These are phyloP conservation scores for Euthynnus affinis DNA, from an alignment of 2,797 vertebrate genomes.

Conservation along the genomic window DNA sequence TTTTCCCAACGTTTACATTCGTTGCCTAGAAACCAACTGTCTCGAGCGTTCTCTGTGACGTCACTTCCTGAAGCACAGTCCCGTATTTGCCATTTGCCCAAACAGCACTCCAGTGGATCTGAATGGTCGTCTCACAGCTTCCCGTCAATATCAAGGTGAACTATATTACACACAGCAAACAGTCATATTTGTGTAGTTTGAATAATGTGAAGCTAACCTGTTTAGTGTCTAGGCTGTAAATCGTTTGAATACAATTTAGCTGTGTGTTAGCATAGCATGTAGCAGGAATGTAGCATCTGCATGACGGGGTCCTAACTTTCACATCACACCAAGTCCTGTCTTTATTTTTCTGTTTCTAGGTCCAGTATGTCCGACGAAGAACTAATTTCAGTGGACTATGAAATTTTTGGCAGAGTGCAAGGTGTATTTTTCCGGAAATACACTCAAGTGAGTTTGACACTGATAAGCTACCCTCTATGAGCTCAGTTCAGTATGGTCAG, in stretches of 20 bases:
- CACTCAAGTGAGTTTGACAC: constrained; percentile 89
- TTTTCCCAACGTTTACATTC: constrained; percentile 51
- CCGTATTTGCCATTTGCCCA: constrained; percentile 68
- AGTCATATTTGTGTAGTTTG: rapidly evolving
- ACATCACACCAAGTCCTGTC: background rate
- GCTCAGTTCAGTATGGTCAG: background rate
- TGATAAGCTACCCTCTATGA: background rate
- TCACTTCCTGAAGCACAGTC: constrained; percentile 55
- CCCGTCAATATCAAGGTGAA: constrained; percentile 39
- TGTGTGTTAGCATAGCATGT: constrained; percentile 47
- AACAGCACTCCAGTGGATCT: background rate
- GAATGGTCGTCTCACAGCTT: background rate
- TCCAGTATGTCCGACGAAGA: constrained; percentile 86
- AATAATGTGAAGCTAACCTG: background rate
- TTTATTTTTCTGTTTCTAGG: constrained; percentile 40
- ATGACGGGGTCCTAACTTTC: background rate
- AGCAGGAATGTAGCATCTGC: background rate
- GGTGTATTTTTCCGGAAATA: constrained; percentile 97
- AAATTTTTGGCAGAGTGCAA: constrained; percentile 94
- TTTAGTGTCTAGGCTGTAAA: background rate
- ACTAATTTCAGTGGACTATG: constrained; percentile 93
- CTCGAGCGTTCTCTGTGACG: constrained; percentile 29
- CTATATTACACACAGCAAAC: rapidly evolving
- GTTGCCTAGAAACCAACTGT: constrained; percentile 78
- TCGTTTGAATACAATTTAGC: background rate